Evolutionary conservation across 2,797 vertebrate genomes (phyloP).

Genomic region (Dendrocincla tyrannina): DNA sequence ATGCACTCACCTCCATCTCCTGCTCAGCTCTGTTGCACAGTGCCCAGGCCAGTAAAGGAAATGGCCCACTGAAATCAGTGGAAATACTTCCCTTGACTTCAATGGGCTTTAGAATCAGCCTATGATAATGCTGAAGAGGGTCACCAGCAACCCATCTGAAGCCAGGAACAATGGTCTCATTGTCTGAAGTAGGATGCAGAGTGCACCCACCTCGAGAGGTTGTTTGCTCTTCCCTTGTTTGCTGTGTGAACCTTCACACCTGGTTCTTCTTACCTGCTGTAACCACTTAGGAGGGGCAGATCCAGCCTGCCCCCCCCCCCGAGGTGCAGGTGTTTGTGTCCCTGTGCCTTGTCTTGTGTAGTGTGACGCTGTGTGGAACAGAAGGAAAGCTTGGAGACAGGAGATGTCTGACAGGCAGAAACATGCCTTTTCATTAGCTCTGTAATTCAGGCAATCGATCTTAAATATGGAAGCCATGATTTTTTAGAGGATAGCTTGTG

Average conservation of each 20-base stretch:
- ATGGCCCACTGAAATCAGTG: background rate
- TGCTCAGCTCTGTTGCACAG: background rate
- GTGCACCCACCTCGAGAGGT: background rate
- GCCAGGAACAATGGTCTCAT: fast-evolving
- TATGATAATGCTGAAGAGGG: background rate
- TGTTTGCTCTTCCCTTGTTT: background rate
- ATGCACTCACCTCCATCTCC: background rate
- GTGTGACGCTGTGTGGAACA: background rate
- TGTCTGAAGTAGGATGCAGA: background rate
- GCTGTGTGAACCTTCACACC: background rate
- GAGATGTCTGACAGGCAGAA: background rate
- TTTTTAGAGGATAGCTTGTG: background rate
- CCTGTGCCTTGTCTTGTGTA: background rate
- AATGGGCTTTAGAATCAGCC: background rate
- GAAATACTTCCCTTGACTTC: background rate
- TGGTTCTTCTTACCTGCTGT: background rate
- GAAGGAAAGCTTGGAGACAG: background rate
- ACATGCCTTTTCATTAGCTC: fast-evolving
- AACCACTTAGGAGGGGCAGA: background rate
- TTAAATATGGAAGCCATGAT: background rate
- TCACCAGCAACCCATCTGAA: background rate
- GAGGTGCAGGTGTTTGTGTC: background rate
- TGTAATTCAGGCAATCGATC: background rate
- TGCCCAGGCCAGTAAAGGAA: background rate
- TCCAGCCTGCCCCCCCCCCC: background rate